Base-by-base conservation (phyloP, 2,797 vertebrate species). In the Kryptopterus vitreolus region DNA sequence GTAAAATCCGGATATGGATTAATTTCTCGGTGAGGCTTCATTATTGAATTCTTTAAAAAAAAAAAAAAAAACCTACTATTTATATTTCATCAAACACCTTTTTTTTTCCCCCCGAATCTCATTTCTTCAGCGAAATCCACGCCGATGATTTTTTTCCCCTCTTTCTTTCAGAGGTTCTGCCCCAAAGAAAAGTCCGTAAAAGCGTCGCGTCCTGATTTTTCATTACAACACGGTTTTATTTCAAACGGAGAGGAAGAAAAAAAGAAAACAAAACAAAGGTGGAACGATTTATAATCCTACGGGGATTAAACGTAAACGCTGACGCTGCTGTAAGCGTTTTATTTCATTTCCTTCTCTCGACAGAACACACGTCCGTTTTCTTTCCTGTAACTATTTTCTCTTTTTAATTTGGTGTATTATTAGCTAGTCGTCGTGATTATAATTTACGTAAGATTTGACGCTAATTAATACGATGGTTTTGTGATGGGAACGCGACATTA, bases 1-100 rank as follows among this genome's bases (percentile, higher is more conserved):
- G 68, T 31, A 33, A 71, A 71, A 52, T 26, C 68, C 26, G 31
- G 13, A 22, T 53, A 71, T 53, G 31, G 46, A 71, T 71, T 22
- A 53, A 71, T 52, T 71, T 50, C 31, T 16, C 26, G 31, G 12
- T 13, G 68, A 71, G 68, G 31, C 68, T 33, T 7, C 1, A 12
- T 71, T 71, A 22, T 53, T 70, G 10, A 33, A 31, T 53, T 71
- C 31, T 71, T 33, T 55, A 29, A 29, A 55, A 53, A n/a, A n/a
- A n/a, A n/a, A n/a, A n/a, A n/a, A n/a, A n/a, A n/a, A 12, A 2
- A 52, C 7, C 2, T 55, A 72, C 11, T 53, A 31, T 71, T 71
- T 71, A 52, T 31, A 52, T 71, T 52, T 52, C 18, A 31, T 53
- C 2, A 71, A 52, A 71, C 22, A 31, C 48, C 68, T 11, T 71